Percentiles rank a stretch among this genome's conserved stretches.
These are phyloP conservation scores for Acrobasis consociella DNA, from an alignment of 2,888 invertebrate genomes.

Conservation along the genomic window DNA sequence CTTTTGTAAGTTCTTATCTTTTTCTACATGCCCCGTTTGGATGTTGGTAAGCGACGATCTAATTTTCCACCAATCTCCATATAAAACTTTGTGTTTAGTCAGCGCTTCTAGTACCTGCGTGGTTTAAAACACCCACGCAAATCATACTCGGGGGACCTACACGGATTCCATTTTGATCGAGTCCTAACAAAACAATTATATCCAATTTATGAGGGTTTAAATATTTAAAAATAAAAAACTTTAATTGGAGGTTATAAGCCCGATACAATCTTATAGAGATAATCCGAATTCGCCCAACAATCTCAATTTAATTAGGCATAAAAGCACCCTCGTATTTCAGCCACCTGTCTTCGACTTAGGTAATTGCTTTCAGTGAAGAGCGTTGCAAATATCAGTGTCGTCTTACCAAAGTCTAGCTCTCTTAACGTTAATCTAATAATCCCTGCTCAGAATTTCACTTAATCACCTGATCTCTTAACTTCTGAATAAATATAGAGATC, in stretches of 20 bases:
- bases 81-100: too few species aligned
- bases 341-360: conserved; percentile 22
- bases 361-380: conserved; percentile 28
- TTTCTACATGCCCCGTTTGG: too few species aligned
- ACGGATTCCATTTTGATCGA: too few species aligned
- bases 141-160: too few species aligned
- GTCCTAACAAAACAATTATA: too few species aligned
- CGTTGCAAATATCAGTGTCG: conserved; percentile 5
- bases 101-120: too few species aligned
- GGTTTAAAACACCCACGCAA: too few species aligned
- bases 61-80: too few species aligned
- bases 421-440: background rate
- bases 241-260: background rate
- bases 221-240: background rate
- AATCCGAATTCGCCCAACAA: background rate
- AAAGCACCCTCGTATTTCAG: conserved; percentile 26
- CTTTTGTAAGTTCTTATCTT: too few species aligned
- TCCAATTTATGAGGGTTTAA: too few species aligned
- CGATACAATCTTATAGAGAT: background rate
- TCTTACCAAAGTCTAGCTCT: background rate
- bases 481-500: background rate
- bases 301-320: conserved; percentile 1
- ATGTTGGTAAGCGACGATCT: too few species aligned
- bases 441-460: background rate
- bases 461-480: background rate